phyloP scores from a whole-genome alignment of 1,140 invertebrate genomes.

The Aplysia californica region DNA sequence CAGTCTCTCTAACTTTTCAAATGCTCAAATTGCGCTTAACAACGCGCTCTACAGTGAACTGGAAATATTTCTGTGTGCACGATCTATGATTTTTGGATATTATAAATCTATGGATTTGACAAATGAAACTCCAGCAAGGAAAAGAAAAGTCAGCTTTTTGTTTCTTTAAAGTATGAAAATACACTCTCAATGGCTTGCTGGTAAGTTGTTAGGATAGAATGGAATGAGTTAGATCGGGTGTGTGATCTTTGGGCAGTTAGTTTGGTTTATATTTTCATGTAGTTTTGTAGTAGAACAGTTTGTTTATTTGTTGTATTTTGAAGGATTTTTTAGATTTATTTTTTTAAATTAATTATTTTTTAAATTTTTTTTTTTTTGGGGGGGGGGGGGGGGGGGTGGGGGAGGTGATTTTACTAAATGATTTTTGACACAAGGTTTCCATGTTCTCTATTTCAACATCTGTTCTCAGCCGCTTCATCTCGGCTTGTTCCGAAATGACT shows the following conservation, averaged over 20 bases:
- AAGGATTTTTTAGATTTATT: conserved; percentile 15
- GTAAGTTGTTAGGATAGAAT: not conserved
- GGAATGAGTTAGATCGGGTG: not conserved
- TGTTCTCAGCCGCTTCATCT: too few relatives aligned
- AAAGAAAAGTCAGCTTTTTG: not conserved
- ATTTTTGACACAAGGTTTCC: not conserved
- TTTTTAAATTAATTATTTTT: too few relatives aligned
- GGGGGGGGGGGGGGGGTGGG: too few relatives aligned
- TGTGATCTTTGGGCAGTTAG: not conserved
- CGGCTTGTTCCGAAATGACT: too few relatives aligned
- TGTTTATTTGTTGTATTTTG: too few relatives aligned
- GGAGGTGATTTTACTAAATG: too few relatives aligned
- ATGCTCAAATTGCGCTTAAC: too few relatives aligned
- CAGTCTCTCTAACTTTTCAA: too few relatives aligned
- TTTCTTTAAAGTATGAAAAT: not conserved
- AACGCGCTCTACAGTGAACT: too few relatives aligned
- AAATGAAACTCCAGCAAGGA: not conserved
- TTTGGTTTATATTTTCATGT: not conserved
- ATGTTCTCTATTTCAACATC: too few relatives aligned
- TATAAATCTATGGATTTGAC: conserved; percentile 70
- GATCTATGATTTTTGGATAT: conserved; percentile 78
- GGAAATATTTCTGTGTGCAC: too few relatives aligned
- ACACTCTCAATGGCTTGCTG: not conserved
- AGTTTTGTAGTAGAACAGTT: not conserved
- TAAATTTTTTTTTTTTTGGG: too few relatives aligned